A percentile compares a stretch with the other conserved stretches of the same genome.
Conservation (phyloP, 2,797 vertebrate genomes). For the Neomorphus geoffroyi region DNA sequence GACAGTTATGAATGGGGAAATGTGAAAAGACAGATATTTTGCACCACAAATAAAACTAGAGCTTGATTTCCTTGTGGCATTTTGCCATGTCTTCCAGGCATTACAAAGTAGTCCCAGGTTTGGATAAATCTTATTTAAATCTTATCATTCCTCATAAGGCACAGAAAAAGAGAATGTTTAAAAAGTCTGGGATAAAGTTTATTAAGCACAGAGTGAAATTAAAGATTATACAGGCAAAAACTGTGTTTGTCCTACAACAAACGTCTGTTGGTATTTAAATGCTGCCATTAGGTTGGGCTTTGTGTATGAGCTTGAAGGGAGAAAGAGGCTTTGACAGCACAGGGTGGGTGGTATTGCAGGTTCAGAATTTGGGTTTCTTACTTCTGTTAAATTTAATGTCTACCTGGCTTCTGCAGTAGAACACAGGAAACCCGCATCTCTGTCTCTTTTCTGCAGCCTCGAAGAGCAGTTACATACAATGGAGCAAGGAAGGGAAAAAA, state of each 20-base stretch:
- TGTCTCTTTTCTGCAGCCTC: conserved; percentile 23
- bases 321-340: not conserved
- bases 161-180: not conserved
- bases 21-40: not conserved
- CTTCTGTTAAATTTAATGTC: not conserved
- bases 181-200: not conserved
- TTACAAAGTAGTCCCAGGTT: not conserved
- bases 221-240: not conserved
- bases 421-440: not conserved
- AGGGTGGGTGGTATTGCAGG: not conserved
- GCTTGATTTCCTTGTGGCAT: not conserved
- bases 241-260: not conserved
- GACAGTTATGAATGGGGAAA: not conserved
- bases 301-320: not conserved
- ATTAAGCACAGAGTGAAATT: not conserved
- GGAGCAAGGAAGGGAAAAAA: not conserved
- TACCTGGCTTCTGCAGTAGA: conserved; percentile 42
- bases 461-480: conserved; percentile 57
- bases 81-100: not conserved
- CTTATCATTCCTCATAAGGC: not conserved
- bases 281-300: not conserved
- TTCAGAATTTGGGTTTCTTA: not conserved
- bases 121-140: not conserved
- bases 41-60: not conserved
- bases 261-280: not conserved